phyloP scores from a whole-genome alignment of 53 echinoderm and acorn worm species.

The Patiria pectinifera region DNA sequence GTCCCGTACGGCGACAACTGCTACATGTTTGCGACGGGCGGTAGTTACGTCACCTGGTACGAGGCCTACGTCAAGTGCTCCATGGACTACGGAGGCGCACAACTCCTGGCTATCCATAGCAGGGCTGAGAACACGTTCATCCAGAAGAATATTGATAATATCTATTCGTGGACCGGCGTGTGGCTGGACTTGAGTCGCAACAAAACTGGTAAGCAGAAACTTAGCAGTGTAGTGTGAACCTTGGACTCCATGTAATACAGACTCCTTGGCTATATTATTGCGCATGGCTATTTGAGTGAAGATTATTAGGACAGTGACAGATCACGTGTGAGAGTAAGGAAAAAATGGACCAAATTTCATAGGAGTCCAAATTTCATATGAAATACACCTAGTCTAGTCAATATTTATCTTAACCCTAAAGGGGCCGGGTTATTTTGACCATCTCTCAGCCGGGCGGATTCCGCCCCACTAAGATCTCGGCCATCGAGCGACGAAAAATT shows the following conservation, averaged over 20 bases:
- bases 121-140: conserved; percentile 76
- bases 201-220: conserved; percentile 64
- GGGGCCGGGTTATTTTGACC: too few relatives aligned
- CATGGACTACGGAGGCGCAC: conserved; percentile 43
- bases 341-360: too few relatives aligned
- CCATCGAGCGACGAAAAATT: too few relatives aligned
- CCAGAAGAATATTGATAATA: neutral
- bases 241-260: neutral
- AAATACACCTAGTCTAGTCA: too few relatives aligned
- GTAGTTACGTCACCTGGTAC: conserved; percentile 70
- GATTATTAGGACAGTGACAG: too few relatives aligned
- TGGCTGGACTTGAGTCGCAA: conserved; percentile 86
- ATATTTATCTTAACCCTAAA: too few relatives aligned
- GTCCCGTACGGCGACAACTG: conserved; percentile 73
- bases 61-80: conserved; percentile 76
- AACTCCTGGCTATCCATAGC: conserved; percentile 80
- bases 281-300: too few relatives aligned
- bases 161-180: conserved; percentile 50
- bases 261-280: too few relatives aligned
- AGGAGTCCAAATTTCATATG: too few relatives aligned
- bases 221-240: neutral
- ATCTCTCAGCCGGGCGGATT: too few relatives aligned
- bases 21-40: conserved; percentile 68
- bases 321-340: too few relatives aligned
- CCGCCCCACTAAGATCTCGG: too few relatives aligned